Percentiles rank a stretch among this genome's conserved stretches.
Evolutionary conservation across 37 sponge, comb jelly and placozoan species (phyloP).

Genomic region (Hexactinellida sp.): DNA sequence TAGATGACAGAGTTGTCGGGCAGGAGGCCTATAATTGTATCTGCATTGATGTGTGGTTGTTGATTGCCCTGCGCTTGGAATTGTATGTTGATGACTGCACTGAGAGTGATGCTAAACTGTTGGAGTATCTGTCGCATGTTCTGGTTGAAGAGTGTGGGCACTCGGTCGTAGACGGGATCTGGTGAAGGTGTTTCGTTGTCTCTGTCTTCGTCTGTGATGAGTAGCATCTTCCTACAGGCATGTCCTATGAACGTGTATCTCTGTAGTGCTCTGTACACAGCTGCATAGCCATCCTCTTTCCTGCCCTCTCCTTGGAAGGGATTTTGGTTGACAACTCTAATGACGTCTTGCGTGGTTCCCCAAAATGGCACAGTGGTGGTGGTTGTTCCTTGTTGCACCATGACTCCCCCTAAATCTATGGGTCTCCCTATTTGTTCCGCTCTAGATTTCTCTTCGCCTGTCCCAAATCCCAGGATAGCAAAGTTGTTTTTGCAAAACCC

Average conservation of each 20-base stretch:
- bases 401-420: not conserved
- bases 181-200: constrained; percentile 10
- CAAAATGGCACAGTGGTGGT: not conserved
- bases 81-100: not conserved
- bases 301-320: not conserved
- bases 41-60: constrained; percentile 17
- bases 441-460: not conserved
- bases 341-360: not conserved
- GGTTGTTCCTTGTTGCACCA: not conserved
- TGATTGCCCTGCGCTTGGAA: not conserved
- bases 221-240: not conserved
- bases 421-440: not conserved
- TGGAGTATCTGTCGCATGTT: constrained; percentile 10
- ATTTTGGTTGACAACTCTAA: not conserved
- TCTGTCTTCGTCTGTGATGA: constrained; percentile 9
- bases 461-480: not conserved
- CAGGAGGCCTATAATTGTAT: constrained; percentile 1
- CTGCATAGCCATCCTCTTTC: constrained; percentile 4
- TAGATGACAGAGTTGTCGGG: not conserved
- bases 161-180: not conserved
- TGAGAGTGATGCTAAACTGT: constrained; percentile 21
- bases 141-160: not conserved
- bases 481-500: not conserved
- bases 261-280: constrained; percentile 6
- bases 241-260: not conserved